These are phyloP conservation scores for Trichogramma pretiosum DNA, from an alignment of 1,140 invertebrate species.

Conservation along the genomic window DNA sequence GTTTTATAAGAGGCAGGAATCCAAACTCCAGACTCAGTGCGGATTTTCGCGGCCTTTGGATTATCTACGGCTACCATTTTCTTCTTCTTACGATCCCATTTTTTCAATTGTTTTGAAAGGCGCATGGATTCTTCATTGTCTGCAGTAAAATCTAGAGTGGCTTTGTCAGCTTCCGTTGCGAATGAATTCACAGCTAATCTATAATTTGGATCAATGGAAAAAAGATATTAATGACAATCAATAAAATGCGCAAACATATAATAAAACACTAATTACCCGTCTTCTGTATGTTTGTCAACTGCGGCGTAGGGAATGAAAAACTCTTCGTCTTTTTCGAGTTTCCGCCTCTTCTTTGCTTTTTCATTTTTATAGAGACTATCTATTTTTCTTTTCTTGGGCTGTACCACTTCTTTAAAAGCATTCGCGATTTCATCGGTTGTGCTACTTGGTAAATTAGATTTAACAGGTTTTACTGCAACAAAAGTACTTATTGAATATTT, in stretches of 20 bases:
- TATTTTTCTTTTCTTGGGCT: slow-evolving; percentile 51
- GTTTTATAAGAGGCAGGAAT: slow-evolving; percentile 91
- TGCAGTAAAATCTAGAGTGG: slow-evolving; percentile 69
- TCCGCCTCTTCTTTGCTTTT: slow-evolving; percentile 49
- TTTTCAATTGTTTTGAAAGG: slow-evolving; percentile 51
- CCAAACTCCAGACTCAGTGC: slow-evolving; percentile 88
- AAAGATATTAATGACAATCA: not conserved
- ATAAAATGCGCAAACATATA: not conserved
- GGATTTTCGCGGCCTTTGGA: slow-evolving; percentile 68
- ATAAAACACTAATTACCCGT: slow-evolving; percentile 54
- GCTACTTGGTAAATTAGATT: slow-evolving; percentile 25
- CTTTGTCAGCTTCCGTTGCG: slow-evolving; percentile 59
- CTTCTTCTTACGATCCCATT: slow-evolving; percentile 88
- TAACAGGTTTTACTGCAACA: slow-evolving; percentile 10
- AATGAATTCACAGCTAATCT: slow-evolving; percentile 71
- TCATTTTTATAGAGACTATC: slow-evolving; percentile 48
- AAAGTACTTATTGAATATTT: too few relatives aligned
- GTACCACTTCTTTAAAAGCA: slow-evolving; percentile 47
- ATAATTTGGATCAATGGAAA: slow-evolving; percentile 24
- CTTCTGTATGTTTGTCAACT: slow-evolving; percentile 77
- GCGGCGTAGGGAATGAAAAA: slow-evolving; percentile 84
- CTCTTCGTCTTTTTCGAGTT: slow-evolving; percentile 57
- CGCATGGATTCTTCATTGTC: slow-evolving; percentile 63
- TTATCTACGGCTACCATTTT: slow-evolving; percentile 76
- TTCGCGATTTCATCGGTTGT: slow-evolving; percentile 35